Percentiles rank a stretch among this genome's conserved stretches.
phyloP scores from a whole-genome alignment of 2,888 invertebrate species.

The Pachymerium ferrugineum region DNA sequence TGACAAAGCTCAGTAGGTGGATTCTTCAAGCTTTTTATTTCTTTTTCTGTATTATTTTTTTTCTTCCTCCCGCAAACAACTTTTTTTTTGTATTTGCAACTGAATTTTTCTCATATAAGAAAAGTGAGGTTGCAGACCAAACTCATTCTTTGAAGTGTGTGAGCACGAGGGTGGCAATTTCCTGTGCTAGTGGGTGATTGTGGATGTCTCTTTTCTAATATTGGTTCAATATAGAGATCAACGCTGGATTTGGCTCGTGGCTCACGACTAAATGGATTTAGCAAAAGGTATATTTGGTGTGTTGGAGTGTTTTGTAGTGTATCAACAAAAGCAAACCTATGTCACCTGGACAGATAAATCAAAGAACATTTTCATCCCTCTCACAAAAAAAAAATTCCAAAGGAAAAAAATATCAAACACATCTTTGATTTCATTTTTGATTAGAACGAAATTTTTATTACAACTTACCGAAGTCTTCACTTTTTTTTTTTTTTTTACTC shows the following conservation, averaged over 20 bases:
- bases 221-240: constrained; percentile 13
- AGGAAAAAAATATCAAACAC: too few species aligned
- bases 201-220: constrained; percentile 13
- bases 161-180: constrained; percentile 4
- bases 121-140: neutral
- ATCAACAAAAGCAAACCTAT: constrained; percentile 4
- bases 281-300: constrained; percentile 4
- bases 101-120: neutral
- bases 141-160: constrained; percentile 3
- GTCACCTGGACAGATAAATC: neutral
- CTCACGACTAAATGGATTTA: neutral
- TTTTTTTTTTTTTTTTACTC: neutral
- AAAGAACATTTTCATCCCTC: neutral
- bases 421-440: too few species aligned
- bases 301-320: neutral
- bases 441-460: too few species aligned
- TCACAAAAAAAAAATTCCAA: neutral
- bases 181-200: constrained; percentile 8
- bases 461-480: neutral
- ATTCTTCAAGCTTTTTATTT: neutral
- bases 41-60: neutral
- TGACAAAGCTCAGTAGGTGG: neutral
- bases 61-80: too few species aligned
- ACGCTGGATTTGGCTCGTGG: constrained; percentile 2
- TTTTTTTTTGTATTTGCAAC: neutral